Evolutionary conservation across 2,888 invertebrate species (phyloP), one percentile per base, ranked within the genome.

Genomic region (Therioaphis trifolii): DNA sequence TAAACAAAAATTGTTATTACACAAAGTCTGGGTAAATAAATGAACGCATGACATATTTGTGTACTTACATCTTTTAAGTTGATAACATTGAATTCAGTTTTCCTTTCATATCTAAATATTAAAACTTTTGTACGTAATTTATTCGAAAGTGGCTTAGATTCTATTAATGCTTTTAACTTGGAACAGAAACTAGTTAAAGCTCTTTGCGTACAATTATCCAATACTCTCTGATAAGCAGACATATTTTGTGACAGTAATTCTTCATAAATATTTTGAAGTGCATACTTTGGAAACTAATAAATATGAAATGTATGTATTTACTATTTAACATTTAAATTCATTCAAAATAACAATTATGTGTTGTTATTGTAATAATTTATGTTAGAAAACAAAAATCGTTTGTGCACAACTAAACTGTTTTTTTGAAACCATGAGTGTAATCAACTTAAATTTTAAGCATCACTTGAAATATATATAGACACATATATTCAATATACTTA

Each of bases 121-220:
- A 46, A 29, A 1, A 80, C 61, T 35, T 46, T 80, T 1, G 71
- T 35, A 4, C 11, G 72, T 18, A 80, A 72, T 61, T 69, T 72
- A 46, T 72, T 58, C n/a, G 29, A 1, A 0, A 29, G 9, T 0
- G 71, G 71, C 2, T 15, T 49, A 0, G 61, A 35, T 4, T 72
- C 29, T 7, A 80, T 21, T 15, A 49, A 24, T 5, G 18, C 15
- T n/a, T n/a, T 24, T 46, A 79, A 21, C 5, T 35, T 24, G 7
- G 35, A 35, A 11, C 52, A 24, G 18, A 78, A 52, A 9, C n/a
- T 3, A 7, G 12, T 49, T 7, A 68, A 24, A 24, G 52, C 24
- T 12, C 35, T 49, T 2, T 18, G 21, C 5, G 66, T 68, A 11
- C 40, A 52, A 9, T 52, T 29, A 40, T 24, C 5, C 0, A 52